phyloP scores from a whole-genome alignment of 2,888 invertebrate genomes.

The Parnassius glacialis region DNA sequence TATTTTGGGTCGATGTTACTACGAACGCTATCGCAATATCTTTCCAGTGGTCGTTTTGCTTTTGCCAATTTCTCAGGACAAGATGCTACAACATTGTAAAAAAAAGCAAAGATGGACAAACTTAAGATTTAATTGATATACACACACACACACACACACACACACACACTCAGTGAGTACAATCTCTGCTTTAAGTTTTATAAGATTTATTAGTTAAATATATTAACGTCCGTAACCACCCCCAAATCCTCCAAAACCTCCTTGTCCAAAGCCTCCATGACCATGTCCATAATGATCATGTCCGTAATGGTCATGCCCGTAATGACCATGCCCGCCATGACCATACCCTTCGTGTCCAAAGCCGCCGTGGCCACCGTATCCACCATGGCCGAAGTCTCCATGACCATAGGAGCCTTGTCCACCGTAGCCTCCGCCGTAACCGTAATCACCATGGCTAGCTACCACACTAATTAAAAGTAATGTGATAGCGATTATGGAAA shows the following conservation, averaged over 20 bases:
- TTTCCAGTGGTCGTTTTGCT: slow-evolving; percentile 45
- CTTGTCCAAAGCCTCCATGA: slow-evolving; percentile 31
- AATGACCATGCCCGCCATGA: slow-evolving; percentile 26
- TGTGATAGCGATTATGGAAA: slow-evolving; percentile 3
- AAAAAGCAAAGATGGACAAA: slow-evolving; percentile 2
- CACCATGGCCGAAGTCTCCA: slow-evolving; percentile 23
- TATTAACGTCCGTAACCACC: slow-evolving; percentile 18
- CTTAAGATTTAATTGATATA: slow-evolving; percentile 6
- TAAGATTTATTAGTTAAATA: background rate
- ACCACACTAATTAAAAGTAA: slow-evolving; percentile 1
- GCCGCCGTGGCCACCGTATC: slow-evolving; percentile 6
- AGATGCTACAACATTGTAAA: slow-evolving; percentile 6
- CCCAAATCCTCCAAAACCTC: slow-evolving; percentile 17
- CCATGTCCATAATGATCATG: slow-evolving; percentile 31
- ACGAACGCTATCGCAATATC: slow-evolving; percentile 54
- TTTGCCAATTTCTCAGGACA: slow-evolving; percentile 14
- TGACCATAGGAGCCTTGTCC: slow-evolving; percentile 16
- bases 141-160: no score
- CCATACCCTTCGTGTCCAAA: slow-evolving; percentile 24
- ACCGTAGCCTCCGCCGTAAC: slow-evolving; percentile 5
- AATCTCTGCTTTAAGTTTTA: background rate
- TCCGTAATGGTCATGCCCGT: slow-evolving; percentile 30
- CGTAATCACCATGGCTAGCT: slow-evolving; percentile 15
- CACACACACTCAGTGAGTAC: background rate
- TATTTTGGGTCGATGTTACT: slow-evolving; percentile 61